Conservation (phyloP, 2,113 vertebrate species). For the Marmota monax region DNA sequence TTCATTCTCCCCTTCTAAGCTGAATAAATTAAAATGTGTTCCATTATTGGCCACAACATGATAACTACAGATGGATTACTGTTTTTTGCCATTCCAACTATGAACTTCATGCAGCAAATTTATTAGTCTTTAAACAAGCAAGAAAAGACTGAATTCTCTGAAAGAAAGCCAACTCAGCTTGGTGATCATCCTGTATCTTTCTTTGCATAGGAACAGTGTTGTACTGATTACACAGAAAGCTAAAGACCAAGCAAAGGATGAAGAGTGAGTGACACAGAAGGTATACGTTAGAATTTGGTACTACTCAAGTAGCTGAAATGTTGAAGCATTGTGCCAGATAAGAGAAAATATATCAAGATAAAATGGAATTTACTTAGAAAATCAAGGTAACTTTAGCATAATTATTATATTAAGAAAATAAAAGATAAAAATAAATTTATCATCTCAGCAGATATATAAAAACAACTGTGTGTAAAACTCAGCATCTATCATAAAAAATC, state of each 20-base stretch:
- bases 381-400: background rate
- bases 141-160: background rate
- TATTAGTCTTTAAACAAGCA: background rate
- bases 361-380: background rate
- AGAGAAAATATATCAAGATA: background rate
- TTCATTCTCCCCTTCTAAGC: background rate
- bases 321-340: background rate
- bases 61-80: background rate
- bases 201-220: too few relatives aligned
- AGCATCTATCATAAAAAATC: background rate
- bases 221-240: background rate
- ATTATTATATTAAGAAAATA: conserved; percentile 28
- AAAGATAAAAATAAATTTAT: background rate
- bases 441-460: background rate
- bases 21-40: background rate
- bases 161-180: background rate
- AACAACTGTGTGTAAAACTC: background rate
- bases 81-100: background rate
- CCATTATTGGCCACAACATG: background rate
- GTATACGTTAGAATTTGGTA: background rate
- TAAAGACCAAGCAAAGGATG: background rate
- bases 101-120: background rate
- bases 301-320: background rate
- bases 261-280: background rate
- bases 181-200: background rate